These are phyloP conservation scores for Cyprinodon variegatus DNA, from an alignment of 2,113 vertebrate species.

Conservation along the genomic window DNA sequence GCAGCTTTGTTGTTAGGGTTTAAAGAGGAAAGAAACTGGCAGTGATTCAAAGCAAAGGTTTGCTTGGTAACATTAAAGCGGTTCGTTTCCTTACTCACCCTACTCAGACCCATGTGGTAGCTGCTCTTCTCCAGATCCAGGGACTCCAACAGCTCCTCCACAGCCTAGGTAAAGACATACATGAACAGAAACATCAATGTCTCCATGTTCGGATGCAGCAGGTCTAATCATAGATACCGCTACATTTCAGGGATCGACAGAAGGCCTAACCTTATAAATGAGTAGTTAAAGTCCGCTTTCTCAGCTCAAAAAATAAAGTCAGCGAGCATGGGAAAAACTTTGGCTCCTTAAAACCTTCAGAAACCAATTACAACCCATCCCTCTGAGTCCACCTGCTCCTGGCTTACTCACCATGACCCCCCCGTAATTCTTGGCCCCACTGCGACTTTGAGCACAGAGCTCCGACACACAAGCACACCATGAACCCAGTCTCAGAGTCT, in stretches of 20 bases:
- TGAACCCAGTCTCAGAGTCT: constrained; percentile 27
- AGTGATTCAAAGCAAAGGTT: constrained; percentile 32
- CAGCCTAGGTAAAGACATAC: constrained; percentile 81
- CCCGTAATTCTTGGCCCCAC: constrained; percentile 23
- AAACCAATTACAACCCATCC: constrained; percentile 45
- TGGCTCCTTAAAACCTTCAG: constrained; percentile 6
- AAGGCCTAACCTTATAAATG: constrained; percentile 35
- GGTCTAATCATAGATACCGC: constrained; percentile 39
- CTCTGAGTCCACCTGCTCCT: constrained; percentile 43
- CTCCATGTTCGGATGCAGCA: constrained; percentile 41
- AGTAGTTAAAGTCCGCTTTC: constrained; percentile 25
- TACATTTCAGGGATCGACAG: constrained; percentile 40
- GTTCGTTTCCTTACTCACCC: constrained; percentile 81
- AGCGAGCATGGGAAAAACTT: constrained; percentile 3
- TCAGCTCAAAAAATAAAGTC: constrained; percentile 20
- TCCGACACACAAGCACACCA: constrained; percentile 14
- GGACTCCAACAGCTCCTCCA: constrained; percentile 93
- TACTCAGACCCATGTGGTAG: constrained; percentile 94
- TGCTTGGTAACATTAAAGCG: constrained; percentile 25
- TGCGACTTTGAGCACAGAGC: constrained; percentile 35
- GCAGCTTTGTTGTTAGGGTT: constrained; percentile 23
- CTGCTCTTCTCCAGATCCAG: constrained; percentile 97
- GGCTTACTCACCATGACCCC: constrained; percentile 43
- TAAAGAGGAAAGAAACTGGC: constrained; percentile 21
- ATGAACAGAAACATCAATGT: constrained; percentile 42